Evolutionary conservation across 2,113 vertebrate genomes (phyloP).

Genomic region (Cyanoderma ruficeps): DNA sequence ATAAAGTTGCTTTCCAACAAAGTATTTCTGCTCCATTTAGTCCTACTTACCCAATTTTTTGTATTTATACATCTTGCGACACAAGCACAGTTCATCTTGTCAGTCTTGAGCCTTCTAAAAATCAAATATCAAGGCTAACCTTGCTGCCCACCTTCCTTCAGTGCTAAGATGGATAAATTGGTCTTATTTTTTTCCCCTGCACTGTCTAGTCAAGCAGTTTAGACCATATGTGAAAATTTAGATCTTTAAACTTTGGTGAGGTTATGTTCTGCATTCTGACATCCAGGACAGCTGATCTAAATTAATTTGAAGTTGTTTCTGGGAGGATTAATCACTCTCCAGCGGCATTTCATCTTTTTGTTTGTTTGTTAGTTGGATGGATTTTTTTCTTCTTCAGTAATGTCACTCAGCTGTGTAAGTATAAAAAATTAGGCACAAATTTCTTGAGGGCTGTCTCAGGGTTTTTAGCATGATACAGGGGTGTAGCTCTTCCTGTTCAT

Average conservation of each 20-base stretch:
- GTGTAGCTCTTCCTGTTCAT: not conserved
- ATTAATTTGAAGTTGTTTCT: not conserved
- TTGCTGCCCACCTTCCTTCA: not conserved
- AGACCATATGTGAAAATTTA: not conserved
- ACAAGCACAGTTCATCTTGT: not conserved
- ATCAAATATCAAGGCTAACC: not conserved
- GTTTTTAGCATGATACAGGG: not conserved
- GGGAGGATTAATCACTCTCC: not conserved
- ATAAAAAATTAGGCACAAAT: not conserved
- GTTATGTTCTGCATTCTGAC: not conserved
- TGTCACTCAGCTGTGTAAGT: not conserved
- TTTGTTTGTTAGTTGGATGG: not conserved
- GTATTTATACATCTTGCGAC: not conserved
- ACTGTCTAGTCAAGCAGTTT: not conserved
- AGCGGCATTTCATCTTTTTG: not conserved
- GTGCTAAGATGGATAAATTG: not conserved
- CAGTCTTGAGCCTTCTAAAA: not conserved
- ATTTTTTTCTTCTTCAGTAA: not conserved
- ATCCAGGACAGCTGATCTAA: not conserved
- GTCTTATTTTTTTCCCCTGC: not conserved
- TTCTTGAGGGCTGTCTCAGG: not conserved
- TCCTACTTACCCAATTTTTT: not conserved
- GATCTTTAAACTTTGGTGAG: not conserved
- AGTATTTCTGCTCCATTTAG: not conserved
- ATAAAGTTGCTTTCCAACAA: not conserved